Conservation (phyloP, 2,797 vertebrate genomes). For the Pseudotriccus pelzelni region DNA sequence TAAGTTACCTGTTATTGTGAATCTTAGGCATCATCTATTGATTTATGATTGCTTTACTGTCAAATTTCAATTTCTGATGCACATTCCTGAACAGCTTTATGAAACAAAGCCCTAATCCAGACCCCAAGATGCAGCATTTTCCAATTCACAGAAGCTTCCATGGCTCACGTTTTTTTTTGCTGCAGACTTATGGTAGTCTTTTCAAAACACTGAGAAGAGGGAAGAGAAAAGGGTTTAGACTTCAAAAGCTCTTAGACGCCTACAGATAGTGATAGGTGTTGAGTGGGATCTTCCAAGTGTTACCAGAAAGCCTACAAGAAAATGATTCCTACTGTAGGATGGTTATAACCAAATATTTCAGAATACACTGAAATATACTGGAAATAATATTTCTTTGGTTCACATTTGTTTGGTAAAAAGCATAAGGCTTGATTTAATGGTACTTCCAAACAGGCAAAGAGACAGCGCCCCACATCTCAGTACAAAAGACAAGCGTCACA, state of each 20-base stretch:
- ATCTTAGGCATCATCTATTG: background rate
- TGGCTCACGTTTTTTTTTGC: background rate
- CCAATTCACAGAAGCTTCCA: background rate
- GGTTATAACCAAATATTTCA: background rate
- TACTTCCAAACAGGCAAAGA: background rate
- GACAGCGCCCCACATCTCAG: background rate
- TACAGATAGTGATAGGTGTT: background rate
- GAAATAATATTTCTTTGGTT: background rate
- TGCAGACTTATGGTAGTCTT: background rate
- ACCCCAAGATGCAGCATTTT: background rate
- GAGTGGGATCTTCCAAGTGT: background rate
- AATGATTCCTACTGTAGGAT: background rate
- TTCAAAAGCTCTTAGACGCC: background rate
- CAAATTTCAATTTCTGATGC: background rate
- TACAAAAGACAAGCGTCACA: background rate
- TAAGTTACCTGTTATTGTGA: background rate
- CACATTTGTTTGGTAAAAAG: background rate
- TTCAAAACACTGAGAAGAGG: constrained; percentile 4
- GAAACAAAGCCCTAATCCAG: background rate
- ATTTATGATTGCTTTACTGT: background rate
- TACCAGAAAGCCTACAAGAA: background rate
- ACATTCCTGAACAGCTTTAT: background rate
- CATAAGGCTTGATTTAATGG: background rate
- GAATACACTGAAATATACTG: background rate
- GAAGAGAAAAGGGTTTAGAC: constrained; percentile 23